Conservation (phyloP, 2,113 vertebrate genomes). For the Callionymus lyra region DNA sequence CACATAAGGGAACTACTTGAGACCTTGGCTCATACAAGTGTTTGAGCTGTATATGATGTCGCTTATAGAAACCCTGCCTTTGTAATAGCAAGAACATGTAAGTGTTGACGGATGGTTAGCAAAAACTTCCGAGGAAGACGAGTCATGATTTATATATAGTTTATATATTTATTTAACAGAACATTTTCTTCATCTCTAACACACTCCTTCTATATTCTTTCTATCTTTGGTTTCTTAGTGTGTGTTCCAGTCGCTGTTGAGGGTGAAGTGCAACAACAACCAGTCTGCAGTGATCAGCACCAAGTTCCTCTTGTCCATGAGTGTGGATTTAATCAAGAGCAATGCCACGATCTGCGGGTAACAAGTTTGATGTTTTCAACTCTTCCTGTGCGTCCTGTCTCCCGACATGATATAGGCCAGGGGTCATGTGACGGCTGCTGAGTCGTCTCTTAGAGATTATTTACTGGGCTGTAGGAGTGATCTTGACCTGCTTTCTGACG, state of each 20-base stretch:
- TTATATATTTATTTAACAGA: no score
- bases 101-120: no score
- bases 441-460: slow-evolving; percentile 52
- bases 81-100: no score
- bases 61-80: no score
- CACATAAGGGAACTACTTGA: no score
- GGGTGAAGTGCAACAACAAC: slow-evolving; percentile 38
- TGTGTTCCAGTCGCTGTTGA: slow-evolving; percentile 51
- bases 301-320: slow-evolving; percentile 53
- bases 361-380: slow-evolving; percentile 3
- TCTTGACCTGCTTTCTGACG: slow-evolving; percentile 57
- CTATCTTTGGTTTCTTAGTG: slow-evolving; percentile 45
- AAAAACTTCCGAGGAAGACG: no score
- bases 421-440: slow-evolving; percentile 37
- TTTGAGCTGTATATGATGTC: no score
- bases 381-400: slow-evolving; percentile 13
- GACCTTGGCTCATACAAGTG: no score
- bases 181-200: background rate
- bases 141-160: no score
- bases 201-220: background rate
- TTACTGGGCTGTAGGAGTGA: slow-evolving; percentile 45
- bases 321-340: slow-evolving; percentile 19
- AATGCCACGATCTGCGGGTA: slow-evolving; percentile 58
- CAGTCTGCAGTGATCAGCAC: slow-evolving; percentile 55
- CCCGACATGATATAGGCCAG: slow-evolving; percentile 34